These are phyloP conservation scores for Crotalus horridus DNA, from an alignment of 2,113 vertebrate species.

Conservation along the genomic window DNA sequence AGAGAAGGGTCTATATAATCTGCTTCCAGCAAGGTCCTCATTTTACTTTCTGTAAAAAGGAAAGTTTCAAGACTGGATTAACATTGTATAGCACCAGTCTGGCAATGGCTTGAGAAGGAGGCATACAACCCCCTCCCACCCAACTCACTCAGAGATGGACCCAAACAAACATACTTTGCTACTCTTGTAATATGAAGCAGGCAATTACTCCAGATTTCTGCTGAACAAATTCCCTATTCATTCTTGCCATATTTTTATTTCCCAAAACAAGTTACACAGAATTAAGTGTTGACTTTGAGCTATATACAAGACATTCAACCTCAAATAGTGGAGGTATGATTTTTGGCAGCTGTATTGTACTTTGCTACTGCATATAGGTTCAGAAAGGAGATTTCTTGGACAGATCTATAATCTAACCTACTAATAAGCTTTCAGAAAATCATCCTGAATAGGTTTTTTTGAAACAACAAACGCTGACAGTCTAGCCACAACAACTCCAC, in stretches of 20 bases:
- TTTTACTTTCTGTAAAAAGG: not conserved
- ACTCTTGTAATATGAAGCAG: not conserved
- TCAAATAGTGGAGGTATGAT: not conserved
- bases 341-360: not conserved
- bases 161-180: not conserved
- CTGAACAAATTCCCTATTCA: not conserved
- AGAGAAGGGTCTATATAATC: not conserved
- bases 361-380: not conserved
- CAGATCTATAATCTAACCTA: not conserved
- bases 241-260: not conserved
- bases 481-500: slow-evolving; percentile 8
- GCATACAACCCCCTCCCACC: too few relatives aligned
- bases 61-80: not conserved
- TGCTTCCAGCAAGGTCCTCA: not conserved
- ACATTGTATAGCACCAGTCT: not conserved
- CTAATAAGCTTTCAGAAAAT: not conserved
- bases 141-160: not conserved
- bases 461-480: not conserved
- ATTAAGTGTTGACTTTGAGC: not conserved
- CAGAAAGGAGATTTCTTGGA: not conserved
- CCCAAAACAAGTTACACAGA: not conserved
- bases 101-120: not conserved
- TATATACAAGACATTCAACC: not conserved
- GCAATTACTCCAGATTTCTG: not conserved
- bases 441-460: not conserved